A percentile compares a stretch with the other conserved stretches of the same genome.
Evolutionary conservation across 1,140 invertebrate genomes (phyloP).

Genomic region (Sycophaga agraensis): DNA sequence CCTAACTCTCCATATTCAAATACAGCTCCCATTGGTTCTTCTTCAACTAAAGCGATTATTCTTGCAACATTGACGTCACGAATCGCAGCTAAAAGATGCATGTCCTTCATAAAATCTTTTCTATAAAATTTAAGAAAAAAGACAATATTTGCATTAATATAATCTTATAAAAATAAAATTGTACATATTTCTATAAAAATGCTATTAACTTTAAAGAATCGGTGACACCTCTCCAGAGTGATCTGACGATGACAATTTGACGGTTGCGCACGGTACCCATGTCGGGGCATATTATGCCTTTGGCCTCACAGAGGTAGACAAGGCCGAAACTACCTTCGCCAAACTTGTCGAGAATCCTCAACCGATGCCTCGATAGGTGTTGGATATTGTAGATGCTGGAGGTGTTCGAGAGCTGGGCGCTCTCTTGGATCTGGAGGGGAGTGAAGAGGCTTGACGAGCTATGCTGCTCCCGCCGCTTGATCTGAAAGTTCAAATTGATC

Average conservation of each 20-base stretch:
- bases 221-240: slow-evolving; percentile 69
- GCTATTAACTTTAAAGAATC: slow-evolving; percentile 70
- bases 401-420: slow-evolving; percentile 53
- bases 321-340: slow-evolving; percentile 87
- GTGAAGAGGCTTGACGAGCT: slow-evolving; percentile 62
- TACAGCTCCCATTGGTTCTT: slow-evolving; percentile 82
- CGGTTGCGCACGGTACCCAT: slow-evolving; percentile 65
- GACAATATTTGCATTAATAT: too few relatives aligned
- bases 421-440: slow-evolving; percentile 69
- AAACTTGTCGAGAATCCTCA: slow-evolving; percentile 81
- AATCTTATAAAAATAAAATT: too few relatives aligned
- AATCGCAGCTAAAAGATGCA: slow-evolving; percentile 76
- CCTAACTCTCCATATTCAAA: slow-evolving; percentile 84
- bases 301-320: slow-evolving; percentile 75
- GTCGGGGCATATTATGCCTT: slow-evolving; percentile 65
- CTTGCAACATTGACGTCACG: slow-evolving; percentile 81
- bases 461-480: slow-evolving; percentile 62
- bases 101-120: slow-evolving; percentile 83
- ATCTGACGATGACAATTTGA: slow-evolving; percentile 73
- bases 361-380: slow-evolving; percentile 72
- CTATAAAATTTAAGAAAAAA: slow-evolving; percentile 51
- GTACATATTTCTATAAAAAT: too few relatives aligned
- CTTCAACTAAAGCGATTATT: slow-evolving; percentile 79
- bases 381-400: slow-evolving; percentile 46
- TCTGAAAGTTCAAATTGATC: slow-evolving; percentile 48